These are phyloP conservation scores for Nebria ingens DNA, from an alignment of 1,140 invertebrate species.

Conservation along the genomic window DNA sequence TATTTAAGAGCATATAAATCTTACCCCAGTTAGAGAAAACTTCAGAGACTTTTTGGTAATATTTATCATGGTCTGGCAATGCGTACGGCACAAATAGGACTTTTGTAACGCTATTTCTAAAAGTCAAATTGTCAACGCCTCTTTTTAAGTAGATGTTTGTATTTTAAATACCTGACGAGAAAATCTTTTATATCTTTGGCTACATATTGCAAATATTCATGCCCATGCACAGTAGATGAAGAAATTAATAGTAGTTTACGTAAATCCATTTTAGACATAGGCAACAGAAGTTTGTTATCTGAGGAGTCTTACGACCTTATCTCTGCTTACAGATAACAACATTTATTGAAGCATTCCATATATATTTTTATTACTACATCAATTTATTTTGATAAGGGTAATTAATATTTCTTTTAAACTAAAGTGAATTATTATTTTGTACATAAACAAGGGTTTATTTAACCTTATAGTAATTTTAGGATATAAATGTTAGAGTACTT, in stretches of 20 bases:
- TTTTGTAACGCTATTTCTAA: conserved; percentile 50
- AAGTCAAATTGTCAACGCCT: conserved; percentile 22
- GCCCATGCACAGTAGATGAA: conserved; percentile 56
- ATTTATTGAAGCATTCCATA: too few species aligned
- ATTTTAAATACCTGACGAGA: conserved; percentile 44
- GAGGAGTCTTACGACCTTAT: too few species aligned
- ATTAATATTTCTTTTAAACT: too few species aligned
- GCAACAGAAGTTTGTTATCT: too few species aligned
- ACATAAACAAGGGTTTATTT: too few species aligned
- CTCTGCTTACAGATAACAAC: too few species aligned
- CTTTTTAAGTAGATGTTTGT: conserved; percentile 16
- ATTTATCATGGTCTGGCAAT: conserved; percentile 51
- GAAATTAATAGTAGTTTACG: conserved; percentile 54
- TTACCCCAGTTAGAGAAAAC: conserved; percentile 52
- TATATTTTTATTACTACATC: too few species aligned
- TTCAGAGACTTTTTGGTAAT: conserved; percentile 49
- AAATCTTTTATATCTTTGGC: conserved; percentile 49
- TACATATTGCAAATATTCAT: conserved; percentile 55
- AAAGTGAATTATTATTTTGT: too few species aligned
- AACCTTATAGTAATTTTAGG: too few species aligned
- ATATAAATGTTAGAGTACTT: too few species aligned
- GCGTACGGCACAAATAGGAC: conserved; percentile 73
- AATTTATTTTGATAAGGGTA: too few species aligned
- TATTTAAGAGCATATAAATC: conserved; percentile 10
- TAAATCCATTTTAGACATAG: conserved; percentile 16